phyloP scores from a whole-genome alignment of 92 coral and sea anemone species.

The Heteractis magnifica region DNA sequence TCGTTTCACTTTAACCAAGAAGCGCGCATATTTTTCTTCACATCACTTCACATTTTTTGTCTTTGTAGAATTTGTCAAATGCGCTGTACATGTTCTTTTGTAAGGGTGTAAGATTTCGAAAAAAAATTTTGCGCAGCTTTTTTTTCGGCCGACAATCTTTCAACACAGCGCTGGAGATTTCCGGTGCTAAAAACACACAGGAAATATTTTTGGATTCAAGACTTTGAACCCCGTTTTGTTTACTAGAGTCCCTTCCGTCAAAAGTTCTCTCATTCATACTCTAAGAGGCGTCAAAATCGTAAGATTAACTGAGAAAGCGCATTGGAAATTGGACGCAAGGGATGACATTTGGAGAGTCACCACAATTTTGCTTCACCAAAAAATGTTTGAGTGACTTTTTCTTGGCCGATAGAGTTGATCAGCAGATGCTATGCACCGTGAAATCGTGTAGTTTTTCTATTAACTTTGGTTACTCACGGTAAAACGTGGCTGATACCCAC shows the following conservation, averaged over 20 bases:
- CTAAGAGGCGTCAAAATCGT: not conserved
- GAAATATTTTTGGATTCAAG: not conserved
- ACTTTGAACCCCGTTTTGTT: not conserved
- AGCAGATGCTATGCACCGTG: not conserved
- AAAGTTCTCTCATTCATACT: not conserved
- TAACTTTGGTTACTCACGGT: not conserved
- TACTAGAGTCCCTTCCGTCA: not conserved
- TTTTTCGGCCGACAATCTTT: not conserved
- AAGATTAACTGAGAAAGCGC: too few species aligned
- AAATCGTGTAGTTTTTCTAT: not conserved
- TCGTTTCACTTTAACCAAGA: too few species aligned
- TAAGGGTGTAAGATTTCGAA: too few species aligned
- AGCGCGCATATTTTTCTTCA: not conserved
- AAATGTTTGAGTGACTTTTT: not conserved
- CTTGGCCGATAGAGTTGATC: not conserved
- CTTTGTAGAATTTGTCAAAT: too few species aligned
- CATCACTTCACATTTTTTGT: not conserved
- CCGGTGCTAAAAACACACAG: not conserved
- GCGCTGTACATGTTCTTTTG: too few species aligned
- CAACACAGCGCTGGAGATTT: constrained; percentile 3
- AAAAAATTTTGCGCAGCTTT: too few species aligned
- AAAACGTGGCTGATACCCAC: not conserved
- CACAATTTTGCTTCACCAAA: too few species aligned
- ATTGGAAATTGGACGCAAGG: too few species aligned
- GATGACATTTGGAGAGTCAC: too few species aligned